These are phyloP conservation scores for Teleogryllus occipitalis DNA, from an alignment of 1,140 invertebrate species.

Conservation along the genomic window DNA sequence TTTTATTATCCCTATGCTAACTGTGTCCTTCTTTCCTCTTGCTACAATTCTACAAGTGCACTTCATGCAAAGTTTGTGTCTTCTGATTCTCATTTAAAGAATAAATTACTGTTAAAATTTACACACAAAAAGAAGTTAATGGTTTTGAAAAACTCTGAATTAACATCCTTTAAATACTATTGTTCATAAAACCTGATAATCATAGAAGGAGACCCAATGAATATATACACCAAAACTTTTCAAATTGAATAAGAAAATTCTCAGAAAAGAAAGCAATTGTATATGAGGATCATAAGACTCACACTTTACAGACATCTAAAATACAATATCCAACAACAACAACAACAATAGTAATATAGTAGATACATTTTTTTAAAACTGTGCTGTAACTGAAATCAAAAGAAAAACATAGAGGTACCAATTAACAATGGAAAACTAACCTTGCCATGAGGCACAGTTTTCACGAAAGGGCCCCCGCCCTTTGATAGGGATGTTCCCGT, in stretches of 20 bases:
- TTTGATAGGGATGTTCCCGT: slow-evolving; percentile 87
- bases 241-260: not conserved
- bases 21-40: slow-evolving; percentile 18
- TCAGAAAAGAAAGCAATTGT: not conserved
- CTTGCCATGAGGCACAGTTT: slow-evolving; percentile 26
- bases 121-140: no score
- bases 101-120: no score
- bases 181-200: not conserved
- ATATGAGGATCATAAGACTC: not conserved
- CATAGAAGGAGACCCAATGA: no score
- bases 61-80: not conserved
- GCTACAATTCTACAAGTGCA: not conserved
- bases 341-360: not conserved
- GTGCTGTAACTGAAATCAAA: not conserved
- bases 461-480: slow-evolving; percentile 73
- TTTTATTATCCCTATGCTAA: not conserved
- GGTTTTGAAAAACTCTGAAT: not conserved
- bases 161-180: not conserved
- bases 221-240: not conserved
- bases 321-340: not conserved
- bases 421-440: slow-evolving; percentile 25
- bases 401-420: slow-evolving; percentile 12
- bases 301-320: not conserved
- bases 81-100: not conserved
- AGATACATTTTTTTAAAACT: not conserved